Evolutionary conservation across 1,140 invertebrate species (phyloP), one percentile per base, ranked within the genome.

Genomic region (Drosophila pseudoobscura): DNA sequence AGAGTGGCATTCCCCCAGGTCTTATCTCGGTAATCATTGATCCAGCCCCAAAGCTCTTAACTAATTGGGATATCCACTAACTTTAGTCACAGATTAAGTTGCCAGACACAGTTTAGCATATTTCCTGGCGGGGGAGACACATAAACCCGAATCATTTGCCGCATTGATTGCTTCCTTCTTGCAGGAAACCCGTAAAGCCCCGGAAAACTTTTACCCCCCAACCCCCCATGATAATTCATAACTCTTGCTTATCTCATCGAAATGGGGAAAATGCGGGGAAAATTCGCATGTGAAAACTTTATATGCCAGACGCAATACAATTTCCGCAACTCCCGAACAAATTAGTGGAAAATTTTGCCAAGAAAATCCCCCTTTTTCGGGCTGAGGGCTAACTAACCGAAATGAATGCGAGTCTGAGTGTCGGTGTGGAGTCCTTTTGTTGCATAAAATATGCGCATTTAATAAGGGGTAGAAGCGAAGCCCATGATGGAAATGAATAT

Each of bases 371-470:
- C 64, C 64, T 51, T 35, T 35, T 63, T 35, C 22, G 45, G 66
- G 20, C 20, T 20, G 20, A 2, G 20, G 65, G 51, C 69, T 31
- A 26, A 26, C 24, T 70, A 70, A 70, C n/a, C 51, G 64, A 69
- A 70, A 71, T 71, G 55, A 71, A 22, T 56, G 24, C 62, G 69
- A 53, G 35, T 31, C 64, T 72, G 76, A 72, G 24, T 73, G 50
- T 39, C 9, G 11, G 35, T 39, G 64, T 61, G 63, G 46, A 17
- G 35, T 65, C 60, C 52, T 39, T 69, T 69, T 68, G 59, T 75
- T 83, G 79, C 82, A 87, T 85, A 82, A 85, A 82, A 85, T 87
- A 85, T 85, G 83, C 82, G 82, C 83, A 82, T 85, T 85, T 85
- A 85, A 85, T 87, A 85, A 85, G 82, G 64, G 64, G 20, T 45